Base-by-base conservation (phyloP, 2,888 invertebrate genomes). In the Andrena haemorrhoa region DNA sequence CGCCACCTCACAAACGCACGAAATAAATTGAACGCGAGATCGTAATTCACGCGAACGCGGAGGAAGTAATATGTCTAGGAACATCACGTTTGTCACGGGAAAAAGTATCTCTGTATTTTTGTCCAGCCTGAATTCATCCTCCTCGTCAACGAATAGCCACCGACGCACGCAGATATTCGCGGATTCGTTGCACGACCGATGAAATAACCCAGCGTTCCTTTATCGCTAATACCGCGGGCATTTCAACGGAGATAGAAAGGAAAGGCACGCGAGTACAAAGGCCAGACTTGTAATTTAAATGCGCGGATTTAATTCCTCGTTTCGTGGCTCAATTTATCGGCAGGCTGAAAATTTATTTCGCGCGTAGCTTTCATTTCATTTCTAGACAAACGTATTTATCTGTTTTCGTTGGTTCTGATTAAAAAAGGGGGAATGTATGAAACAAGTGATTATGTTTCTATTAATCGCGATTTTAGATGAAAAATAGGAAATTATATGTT, bases 201-300 rank as follows among this genome's bases (percentile, higher is more conserved):
- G 35, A 53, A 66, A 72, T 20, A 77, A 35, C 41, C 41, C 23
- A 58, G 58, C 47, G 12, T 47, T 31, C 58, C n/a, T 41, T 47
- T 33, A 20, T 47, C 23, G 26, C 68, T 23, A 35, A 1, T 20
- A 6, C 0, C 10, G 31, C 2, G 26, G 2, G 26, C 10, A 23
- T 63, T 56, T 75, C n/a, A 47, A 20, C 6, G 26, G 29, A 53
- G 23, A 56, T 47, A 35, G 56, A 64, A 58, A 64, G 20, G 16
- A 23, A 20, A n/a, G 33, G 33, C 12, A 10, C 49, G 16, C 4
- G 12, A n/a, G 47, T 20, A 65, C 73, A 74, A 65, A 73, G 41
- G 58, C 47, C n/a, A 23, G 26, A 61, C 74, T 74, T 78, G 66
- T 26, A 26, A 78, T 81, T 81, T 81, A 78, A 81, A 81, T 66